These are phyloP conservation scores for Drosophila leonis DNA, from an alignment of 2,888 invertebrate species.

Conservation along the genomic window DNA sequence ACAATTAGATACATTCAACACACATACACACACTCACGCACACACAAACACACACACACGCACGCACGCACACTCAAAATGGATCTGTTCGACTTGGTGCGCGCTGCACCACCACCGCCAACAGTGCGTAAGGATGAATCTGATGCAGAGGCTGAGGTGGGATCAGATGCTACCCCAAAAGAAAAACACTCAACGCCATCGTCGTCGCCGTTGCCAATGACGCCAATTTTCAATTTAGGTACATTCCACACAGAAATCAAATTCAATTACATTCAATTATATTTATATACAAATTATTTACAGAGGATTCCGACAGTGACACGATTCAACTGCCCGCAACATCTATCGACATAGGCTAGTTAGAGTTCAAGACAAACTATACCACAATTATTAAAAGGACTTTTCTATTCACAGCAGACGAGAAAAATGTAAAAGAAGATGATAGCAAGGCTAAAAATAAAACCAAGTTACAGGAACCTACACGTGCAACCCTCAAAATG, in stretches of 20 bases:
- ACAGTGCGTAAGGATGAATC: conserved; percentile 18
- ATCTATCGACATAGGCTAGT: conserved; percentile 10
- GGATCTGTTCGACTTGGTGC: conserved; percentile 57
- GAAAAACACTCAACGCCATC: not conserved
- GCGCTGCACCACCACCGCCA: conserved; percentile 50
- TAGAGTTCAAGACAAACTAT: not conserved
- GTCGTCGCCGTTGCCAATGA: not conserved
- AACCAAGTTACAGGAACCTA: not conserved
- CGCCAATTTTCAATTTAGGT: conserved; percentile 14
- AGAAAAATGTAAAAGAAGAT: too few relatives aligned
- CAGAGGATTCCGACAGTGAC: conserved; percentile 11
- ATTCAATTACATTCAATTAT: not conserved
- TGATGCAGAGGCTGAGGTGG: not conserved
- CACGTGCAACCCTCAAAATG: not conserved
- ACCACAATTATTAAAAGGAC: not conserved
- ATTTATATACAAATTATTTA: not conserved
- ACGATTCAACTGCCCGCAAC: not conserved
- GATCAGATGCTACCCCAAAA: not conserved
- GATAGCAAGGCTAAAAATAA: not conserved
- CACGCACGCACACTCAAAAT: conserved; percentile 18
- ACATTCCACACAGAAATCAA: not conserved
- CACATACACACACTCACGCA: not conserved
- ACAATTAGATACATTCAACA: not conserved
- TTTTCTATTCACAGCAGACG: not conserved
- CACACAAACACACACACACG: not conserved